Percentiles rank a stretch among this genome's conserved stretches.
These are phyloP conservation scores for Piliocolobus tephrosceles DNA, from an alignment of 2,113 vertebrate species.

Conservation along the genomic window DNA sequence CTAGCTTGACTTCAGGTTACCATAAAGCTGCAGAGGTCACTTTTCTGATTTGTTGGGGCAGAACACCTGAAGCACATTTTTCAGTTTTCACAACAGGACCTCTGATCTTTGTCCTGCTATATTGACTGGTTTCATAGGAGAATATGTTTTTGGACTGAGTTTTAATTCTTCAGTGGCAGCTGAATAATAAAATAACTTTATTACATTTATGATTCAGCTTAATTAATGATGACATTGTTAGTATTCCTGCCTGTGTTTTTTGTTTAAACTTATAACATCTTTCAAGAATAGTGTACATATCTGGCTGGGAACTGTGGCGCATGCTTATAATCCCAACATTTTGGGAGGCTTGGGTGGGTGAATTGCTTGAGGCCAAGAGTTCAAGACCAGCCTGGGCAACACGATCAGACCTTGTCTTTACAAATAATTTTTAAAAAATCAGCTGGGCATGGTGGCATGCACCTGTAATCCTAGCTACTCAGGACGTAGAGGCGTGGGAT, in stretches of 20 bases:
- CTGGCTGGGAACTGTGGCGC: too few species aligned
- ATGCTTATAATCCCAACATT: too few species aligned
- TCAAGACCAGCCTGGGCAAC: too few species aligned
- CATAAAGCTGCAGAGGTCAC: background rate
- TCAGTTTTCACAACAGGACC: background rate
- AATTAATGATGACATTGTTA: background rate
- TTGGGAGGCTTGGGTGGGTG: too few species aligned
- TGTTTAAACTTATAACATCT: background rate
- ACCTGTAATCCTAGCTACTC: too few species aligned
- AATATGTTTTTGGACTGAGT: background rate
- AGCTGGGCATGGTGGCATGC: too few species aligned
- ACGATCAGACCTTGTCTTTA: too few species aligned
- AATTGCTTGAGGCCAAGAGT: too few species aligned
- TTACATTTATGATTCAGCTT: background rate
- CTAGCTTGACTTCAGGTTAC: background rate
- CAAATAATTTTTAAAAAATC: too few species aligned
- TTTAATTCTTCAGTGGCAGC: background rate
- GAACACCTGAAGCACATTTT: background rate
- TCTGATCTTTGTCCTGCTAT: background rate
- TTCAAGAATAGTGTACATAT: background rate
- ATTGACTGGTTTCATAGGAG: background rate
- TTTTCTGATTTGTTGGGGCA: background rate
- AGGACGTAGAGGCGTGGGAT: too few species aligned
- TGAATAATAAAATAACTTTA: conserved; percentile 1
- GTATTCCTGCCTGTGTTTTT: background rate